phyloP scores from a whole-genome alignment of 2,888 invertebrate genomes.

The Acholoe squamosa region DNA sequence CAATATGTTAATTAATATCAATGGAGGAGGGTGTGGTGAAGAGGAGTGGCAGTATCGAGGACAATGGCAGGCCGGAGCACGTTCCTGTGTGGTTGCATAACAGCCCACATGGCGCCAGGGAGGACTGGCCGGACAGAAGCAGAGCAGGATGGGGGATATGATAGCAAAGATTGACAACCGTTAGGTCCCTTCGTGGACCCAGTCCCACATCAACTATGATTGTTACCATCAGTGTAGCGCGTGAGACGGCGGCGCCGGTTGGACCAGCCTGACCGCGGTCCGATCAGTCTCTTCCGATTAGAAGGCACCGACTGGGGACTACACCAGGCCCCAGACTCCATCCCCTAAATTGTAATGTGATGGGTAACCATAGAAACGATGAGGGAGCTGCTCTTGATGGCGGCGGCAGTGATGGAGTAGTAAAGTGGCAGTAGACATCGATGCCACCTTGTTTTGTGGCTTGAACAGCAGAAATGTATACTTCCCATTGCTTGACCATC shows the following conservation, averaged over 20 bases:
- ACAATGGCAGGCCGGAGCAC: neutral
- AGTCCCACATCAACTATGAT: slow-evolving; percentile 37
- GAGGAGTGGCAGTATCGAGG: neutral
- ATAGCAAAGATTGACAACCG: slow-evolving; percentile 23
- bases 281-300: slow-evolving; percentile 51
- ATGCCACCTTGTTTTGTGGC: slow-evolving; percentile 27
- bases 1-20: slow-evolving; percentile 27
- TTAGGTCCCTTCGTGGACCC: neutral
- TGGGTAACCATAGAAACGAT: slow-evolving; percentile 43
- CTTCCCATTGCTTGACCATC: neutral
- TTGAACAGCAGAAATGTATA: slow-evolving; percentile 3
- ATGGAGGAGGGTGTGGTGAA: neutral
- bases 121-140: neutral
- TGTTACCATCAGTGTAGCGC: slow-evolving; percentile 25
- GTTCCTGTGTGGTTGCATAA: neutral
- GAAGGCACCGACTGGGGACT: slow-evolving; percentile 27
- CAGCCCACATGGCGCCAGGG: neutral
- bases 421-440: neutral
- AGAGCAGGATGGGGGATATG: neutral
- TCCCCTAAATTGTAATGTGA: slow-evolving; percentile 53
- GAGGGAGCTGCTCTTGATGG: slow-evolving; percentile 19
- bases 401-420: slow-evolving; percentile 33
- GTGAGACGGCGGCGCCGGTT: neutral
- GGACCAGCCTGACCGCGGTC: neutral
- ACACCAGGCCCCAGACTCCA: slow-evolving; percentile 46